Base-by-base conservation (phyloP, 2,797 vertebrate genomes). In the Acrossocheilus fasciatus region DNA sequence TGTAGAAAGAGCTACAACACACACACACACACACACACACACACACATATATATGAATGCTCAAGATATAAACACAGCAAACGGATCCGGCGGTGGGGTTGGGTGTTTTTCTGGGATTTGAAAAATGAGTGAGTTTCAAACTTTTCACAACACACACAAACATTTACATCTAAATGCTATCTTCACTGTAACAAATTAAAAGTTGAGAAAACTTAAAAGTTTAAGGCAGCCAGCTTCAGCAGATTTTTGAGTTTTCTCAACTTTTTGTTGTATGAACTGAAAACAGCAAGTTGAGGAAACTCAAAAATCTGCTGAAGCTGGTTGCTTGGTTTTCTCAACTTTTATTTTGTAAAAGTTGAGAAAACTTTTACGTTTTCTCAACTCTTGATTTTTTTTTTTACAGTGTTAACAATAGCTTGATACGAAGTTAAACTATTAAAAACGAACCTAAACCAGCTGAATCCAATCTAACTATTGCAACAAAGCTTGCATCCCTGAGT, bases 71-170 rank as follows among this genome's bases (percentile, higher is more conserved):
- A 70, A 70, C 81, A 88, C 72, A 64, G 23, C 17, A 68, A 50
- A 64, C 26, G 79, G 82, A 77, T 83, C 69, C 36, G 83, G 68
- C 79, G 76, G 66, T 74, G 82, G 34, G 82, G 34, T 36, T 36
- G 34, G 2, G 34, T 36, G 34, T 20, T 17, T 64, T 80, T 62
- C 23, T 39, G 89, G 83, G 85, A 92, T 93, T 91, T 92, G 89
- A 20, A 34, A 74, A 86, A 26, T 26, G 26, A 26, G 26, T 26
- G 26, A 90, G 80, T 83, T 90, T 69, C 39, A 26, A 89, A 90
- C 64, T 74, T 77, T 23, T 82, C 34, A 92, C 90, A 94, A 92
- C 23, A 64, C 74, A 57, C 57, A 81, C 41, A 59, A 41, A 52
- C 52, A 50, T 74, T 15, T 20, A 74, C 66, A 59, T 70, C 10